Percentiles rank a stretch among this genome's conserved stretches.
These are phyloP conservation scores for Himalopsyche tibetana DNA, from an alignment of 2,888 invertebrate genomes.

Conservation along the genomic window DNA sequence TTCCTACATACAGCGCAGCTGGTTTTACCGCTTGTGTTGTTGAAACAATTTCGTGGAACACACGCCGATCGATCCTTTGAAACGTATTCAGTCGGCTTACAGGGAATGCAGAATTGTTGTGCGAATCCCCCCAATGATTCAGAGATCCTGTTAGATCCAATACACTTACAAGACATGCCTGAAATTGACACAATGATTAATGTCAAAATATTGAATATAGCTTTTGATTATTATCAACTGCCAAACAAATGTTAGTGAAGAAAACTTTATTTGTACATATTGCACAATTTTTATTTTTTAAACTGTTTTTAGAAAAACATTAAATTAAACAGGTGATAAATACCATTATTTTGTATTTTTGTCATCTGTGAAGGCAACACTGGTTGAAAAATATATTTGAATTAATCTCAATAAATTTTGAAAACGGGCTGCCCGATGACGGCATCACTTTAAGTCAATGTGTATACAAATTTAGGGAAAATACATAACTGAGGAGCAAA, in stretches of 20 bases:
- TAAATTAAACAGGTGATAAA: too few relatives aligned
- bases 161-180: constrained; percentile 61
- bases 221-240: neutral
- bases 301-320: too few relatives aligned
- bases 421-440: neutral
- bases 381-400: too few relatives aligned
- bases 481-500: too few relatives aligned
- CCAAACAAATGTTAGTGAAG: too few relatives aligned
- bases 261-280: too few relatives aligned
- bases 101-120: constrained; percentile 69
- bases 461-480: too few relatives aligned
- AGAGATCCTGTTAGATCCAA: constrained; percentile 47
- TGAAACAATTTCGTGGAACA: constrained; percentile 70
- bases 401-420: neutral
- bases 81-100: constrained; percentile 71
- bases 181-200: constrained; percentile 18
- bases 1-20: constrained; percentile 64
- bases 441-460: too few relatives aligned
- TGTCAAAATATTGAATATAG: neutral
- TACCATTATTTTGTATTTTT: too few relatives aligned
- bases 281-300: too few relatives aligned
- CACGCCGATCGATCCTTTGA: constrained; percentile 71
- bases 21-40: constrained; percentile 69
- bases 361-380: too few relatives aligned
- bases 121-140: constrained; percentile 45